A percentile compares a stretch with the other conserved stretches of the same genome.
Conservation (phyloP, 2,888 invertebrate genomes). For the Diadegma fenestrale region DNA sequence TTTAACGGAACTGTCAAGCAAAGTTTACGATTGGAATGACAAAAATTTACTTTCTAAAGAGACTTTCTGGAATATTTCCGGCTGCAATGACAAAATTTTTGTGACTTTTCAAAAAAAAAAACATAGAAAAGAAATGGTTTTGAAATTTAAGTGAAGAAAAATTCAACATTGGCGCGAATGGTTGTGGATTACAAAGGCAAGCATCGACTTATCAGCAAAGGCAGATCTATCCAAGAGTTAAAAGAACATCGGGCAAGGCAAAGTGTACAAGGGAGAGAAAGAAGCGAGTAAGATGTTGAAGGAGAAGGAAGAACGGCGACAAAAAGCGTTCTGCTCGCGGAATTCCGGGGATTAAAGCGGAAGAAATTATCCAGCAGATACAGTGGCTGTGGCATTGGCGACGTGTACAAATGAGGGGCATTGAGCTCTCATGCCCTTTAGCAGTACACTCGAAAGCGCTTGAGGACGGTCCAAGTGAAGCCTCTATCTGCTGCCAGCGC, state of each 20-base stretch:
- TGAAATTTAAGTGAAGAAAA: background rate
- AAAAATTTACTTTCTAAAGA: too few species aligned
- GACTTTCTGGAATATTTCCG: too few species aligned
- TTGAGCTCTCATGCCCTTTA: conserved; percentile 67
- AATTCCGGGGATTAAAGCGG: conserved; percentile 73
- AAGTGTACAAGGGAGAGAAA: conserved; percentile 15
- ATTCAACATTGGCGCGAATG: background rate
- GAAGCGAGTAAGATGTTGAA: conserved; percentile 20
- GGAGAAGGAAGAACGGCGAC: conserved; percentile 43
- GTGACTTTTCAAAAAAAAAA: too few species aligned
- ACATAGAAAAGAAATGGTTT: too few species aligned
- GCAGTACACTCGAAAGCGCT: conserved; percentile 43
- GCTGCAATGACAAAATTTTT: too few species aligned
- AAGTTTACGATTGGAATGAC: too few species aligned
- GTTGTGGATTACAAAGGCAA: background rate
- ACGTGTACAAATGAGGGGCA: conserved; percentile 79
- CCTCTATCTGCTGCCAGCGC: conserved; percentile 49
- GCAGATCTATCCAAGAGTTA: conserved; percentile 22
- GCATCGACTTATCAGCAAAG: conserved; percentile 19
- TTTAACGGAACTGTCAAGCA: too few species aligned
- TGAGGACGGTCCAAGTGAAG: conserved; percentile 64
- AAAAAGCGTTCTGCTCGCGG: conserved; percentile 37
- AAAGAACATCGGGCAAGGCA: conserved; percentile 9
- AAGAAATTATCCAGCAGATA: conserved; percentile 80
- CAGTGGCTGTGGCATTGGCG: conserved; percentile 68